phyloP scores from a whole-genome alignment of 2,113 vertebrate species.

The Pagrus major region DNA sequence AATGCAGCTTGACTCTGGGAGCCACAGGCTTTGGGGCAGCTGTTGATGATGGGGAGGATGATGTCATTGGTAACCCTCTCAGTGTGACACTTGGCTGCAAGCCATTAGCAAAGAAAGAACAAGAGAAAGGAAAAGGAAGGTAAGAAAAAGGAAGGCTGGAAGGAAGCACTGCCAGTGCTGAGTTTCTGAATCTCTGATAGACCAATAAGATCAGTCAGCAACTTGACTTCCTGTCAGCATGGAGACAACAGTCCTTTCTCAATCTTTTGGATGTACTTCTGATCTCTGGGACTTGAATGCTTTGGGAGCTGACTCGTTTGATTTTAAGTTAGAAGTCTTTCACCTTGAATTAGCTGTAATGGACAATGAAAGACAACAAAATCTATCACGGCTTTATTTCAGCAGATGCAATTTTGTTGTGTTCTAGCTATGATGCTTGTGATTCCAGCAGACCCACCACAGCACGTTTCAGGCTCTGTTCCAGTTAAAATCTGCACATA shows the following conservation, averaged over 20 bases:
- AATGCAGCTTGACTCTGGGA: conserved; percentile 37
- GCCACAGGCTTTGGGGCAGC: conserved; percentile 54
- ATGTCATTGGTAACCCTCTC: conserved; percentile 79
- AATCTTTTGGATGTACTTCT: neutral
- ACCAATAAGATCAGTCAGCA: neutral
- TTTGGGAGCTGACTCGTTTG: neutral
- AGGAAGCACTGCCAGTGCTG: conserved; percentile 44
- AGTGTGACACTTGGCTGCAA: conserved; percentile 70
- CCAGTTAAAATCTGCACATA: no score
- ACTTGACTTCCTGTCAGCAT: neutral
- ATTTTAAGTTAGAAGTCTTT: neutral
- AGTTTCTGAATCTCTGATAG: neutral
- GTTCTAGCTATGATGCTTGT: no score
- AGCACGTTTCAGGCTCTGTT: no score
- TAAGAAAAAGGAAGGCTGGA: conserved; percentile 28
- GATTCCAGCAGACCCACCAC: no score
- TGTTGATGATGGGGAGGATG: conserved; percentile 66
- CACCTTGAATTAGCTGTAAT: neutral
- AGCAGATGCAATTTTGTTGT: no score
- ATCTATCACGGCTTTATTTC: no score
- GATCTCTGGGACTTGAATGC: neutral
- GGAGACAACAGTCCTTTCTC: neutral
- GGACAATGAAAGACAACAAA: neutral
- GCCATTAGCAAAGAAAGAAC: conserved; percentile 63
- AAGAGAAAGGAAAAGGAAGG: conserved; percentile 51